phyloP scores from a whole-genome alignment of 1,140 invertebrate species.

The Drosophila aff. region DNA sequence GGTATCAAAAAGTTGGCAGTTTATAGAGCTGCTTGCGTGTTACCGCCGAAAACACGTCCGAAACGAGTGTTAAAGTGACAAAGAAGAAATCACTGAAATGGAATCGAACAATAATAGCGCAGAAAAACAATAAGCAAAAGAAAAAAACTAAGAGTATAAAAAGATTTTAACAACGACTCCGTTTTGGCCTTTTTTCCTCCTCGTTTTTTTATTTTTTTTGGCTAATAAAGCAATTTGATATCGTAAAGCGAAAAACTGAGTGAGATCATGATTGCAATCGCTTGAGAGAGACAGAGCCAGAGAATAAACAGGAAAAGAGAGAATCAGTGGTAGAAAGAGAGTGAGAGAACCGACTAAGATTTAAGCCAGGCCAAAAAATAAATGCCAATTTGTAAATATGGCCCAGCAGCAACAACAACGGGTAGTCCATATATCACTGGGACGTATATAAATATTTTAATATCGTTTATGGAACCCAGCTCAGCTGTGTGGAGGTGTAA shows the following conservation, averaged over 20 bases:
- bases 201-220: constrained; percentile 51
- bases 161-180: constrained; percentile 53
- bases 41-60: constrained; percentile 63
- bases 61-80: constrained; percentile 56
- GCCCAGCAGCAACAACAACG: constrained; percentile 43
- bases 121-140: constrained; percentile 8
- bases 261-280: constrained; percentile 67
- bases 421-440: constrained; percentile 47
- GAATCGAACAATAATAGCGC: constrained; percentile 51
- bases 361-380: constrained; percentile 60
- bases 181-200: constrained; percentile 40
- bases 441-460: constrained; percentile 38
- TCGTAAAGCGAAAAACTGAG: constrained; percentile 63
- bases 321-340: constrained; percentile 3
- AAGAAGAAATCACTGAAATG: constrained; percentile 50
- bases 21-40: constrained; percentile 61
- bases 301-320: constrained; percentile 23
- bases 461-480: constrained; percentile 30
- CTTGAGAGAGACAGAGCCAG: constrained; percentile 1
- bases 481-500: constrained; percentile 68
- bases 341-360: constrained; percentile 19
- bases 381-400: constrained; percentile 59
- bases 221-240: constrained; percentile 81
- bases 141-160: constrained; percentile 50
- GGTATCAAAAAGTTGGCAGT: constrained; percentile 33